phyloP scores from a whole-genome alignment of 2,113 vertebrate species.

The Typhlomys cinereus region DNA sequence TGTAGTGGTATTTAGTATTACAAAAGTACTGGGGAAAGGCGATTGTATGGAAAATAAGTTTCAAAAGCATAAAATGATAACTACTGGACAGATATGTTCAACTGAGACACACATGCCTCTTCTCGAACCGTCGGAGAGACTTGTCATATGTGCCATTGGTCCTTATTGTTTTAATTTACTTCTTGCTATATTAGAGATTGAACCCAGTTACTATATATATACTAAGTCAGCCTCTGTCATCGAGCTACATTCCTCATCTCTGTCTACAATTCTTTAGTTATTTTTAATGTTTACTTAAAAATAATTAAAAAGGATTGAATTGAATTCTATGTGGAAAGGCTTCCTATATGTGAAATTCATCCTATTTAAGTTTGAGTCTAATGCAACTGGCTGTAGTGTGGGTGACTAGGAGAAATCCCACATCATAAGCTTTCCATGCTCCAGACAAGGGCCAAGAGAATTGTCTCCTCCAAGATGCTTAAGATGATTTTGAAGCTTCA shows the following conservation, averaged over 20 bases:
- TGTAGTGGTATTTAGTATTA: neutral
- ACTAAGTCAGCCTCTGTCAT: too few species aligned
- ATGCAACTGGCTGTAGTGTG: neutral
- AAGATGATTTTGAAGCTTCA: neutral
- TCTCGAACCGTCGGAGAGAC: neutral
- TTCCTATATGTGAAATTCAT: neutral
- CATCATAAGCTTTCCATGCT: neutral
- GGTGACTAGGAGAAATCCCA: neutral
- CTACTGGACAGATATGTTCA: neutral
- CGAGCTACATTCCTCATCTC: too few species aligned
- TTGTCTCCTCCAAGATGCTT: neutral
- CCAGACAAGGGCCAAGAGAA: neutral
- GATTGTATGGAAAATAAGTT: conserved; percentile 20
- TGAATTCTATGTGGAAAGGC: neutral
- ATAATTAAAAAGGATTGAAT: neutral
- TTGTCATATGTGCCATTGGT: neutral
- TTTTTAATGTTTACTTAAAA: too few species aligned
- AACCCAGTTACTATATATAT: too few species aligned
- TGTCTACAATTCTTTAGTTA: neutral
- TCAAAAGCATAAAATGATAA: conserved; percentile 4
- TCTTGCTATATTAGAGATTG: too few species aligned
- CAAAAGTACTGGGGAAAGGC: neutral
- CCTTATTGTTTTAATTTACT: neutral
- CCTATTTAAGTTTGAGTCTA: neutral
- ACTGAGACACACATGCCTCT: neutral